Conservation (phyloP, 2,888 invertebrate genomes). For the Frankliniella fusca region DNA sequence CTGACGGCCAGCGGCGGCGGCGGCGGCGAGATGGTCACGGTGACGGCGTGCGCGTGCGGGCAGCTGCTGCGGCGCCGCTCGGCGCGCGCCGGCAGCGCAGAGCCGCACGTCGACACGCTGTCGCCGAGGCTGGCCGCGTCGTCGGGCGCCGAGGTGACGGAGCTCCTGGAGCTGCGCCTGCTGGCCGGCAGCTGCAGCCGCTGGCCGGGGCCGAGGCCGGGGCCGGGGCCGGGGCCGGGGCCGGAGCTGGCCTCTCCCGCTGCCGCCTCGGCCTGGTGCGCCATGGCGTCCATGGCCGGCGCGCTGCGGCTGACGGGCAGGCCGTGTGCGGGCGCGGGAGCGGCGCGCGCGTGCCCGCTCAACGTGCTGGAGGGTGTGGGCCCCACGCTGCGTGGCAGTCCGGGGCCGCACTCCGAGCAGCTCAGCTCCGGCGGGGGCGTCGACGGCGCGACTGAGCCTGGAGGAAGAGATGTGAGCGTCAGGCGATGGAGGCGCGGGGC, state of each 20-base stretch:
- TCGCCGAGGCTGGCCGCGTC: not conserved
- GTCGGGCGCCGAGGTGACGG: not conserved
- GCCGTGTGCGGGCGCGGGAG: not conserved
- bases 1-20: conserved; percentile 47
- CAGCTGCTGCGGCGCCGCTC: conserved; percentile 44
- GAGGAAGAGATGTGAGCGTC: not conserved
- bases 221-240: conserved; percentile 51
- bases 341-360: not conserved
- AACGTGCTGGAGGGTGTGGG: not conserved
- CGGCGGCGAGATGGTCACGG: conserved; percentile 41
- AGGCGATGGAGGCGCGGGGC: not conserved
- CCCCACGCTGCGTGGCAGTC: not conserved
- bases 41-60: conserved; percentile 12
- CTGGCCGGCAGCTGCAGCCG: conserved; percentile 44
- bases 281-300: conserved; percentile 47
- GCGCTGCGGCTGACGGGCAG: conserved; percentile 40
- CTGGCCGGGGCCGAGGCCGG: conserved; percentile 46
- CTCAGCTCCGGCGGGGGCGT: not conserved
- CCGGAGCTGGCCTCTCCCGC: conserved; percentile 51
- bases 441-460: conserved; percentile 17
- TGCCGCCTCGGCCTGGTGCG: conserved; percentile 47
- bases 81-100: conserved; percentile 43
- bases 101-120: conserved; percentile 1
- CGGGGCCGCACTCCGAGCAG: conserved; percentile 3
- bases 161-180: conserved; percentile 39